Conservation (phyloP, 2,113 vertebrate species). For the Rattus norvegicus region GRCr8 NC_086029.1:93191001-93191500, state of each 20-base stretch:
- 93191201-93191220: neutral
- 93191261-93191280: neutral
- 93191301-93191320: neutral
- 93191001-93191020: accelerated
- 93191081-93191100: neutral
- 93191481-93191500: neutral
- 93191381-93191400: neutral
- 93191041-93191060: neutral
- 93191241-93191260: neutral
- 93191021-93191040: no score
- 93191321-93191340: neutral
- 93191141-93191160: neutral
- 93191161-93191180: neutral
- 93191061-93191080: neutral
- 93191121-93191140: conserved; percentile 9
- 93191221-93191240: neutral
- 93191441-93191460: neutral
- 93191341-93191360: neutral
- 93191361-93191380: neutral
- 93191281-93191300: neutral
- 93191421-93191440: neutral
- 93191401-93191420: neutral
- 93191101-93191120: neutral
- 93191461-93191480: neutral
- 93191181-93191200: neutral